These are phyloP conservation scores for Scolopax mira DNA, from an alignment of 2,113 vertebrate species.

Conservation along the genomic window DNA sequence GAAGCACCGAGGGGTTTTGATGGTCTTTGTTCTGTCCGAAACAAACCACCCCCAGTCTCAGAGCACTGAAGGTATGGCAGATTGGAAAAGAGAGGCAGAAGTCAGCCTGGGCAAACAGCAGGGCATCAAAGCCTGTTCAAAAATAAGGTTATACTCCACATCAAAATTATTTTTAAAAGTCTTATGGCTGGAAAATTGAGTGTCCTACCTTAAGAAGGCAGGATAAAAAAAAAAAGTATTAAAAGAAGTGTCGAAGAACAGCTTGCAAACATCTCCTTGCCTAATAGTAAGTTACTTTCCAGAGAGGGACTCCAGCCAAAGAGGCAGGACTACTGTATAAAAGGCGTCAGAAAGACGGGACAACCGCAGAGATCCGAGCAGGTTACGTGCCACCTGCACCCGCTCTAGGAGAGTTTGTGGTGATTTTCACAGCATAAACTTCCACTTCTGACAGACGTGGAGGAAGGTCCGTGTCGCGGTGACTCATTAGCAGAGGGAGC, in stretches of 20 bases:
- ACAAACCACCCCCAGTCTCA: background rate
- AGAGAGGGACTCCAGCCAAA: background rate
- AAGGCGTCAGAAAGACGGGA: background rate
- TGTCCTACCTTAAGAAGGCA: background rate
- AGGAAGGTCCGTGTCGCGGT: background rate
- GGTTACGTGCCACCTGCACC: background rate
- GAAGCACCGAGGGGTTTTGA: background rate
- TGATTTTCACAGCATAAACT: background rate
- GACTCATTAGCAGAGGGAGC: background rate
- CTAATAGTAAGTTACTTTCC: background rate
- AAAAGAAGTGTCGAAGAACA: background rate
- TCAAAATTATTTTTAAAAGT: background rate
- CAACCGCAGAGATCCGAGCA: background rate
- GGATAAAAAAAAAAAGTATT: background rate
- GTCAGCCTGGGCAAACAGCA: background rate
- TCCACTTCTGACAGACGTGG: background rate
- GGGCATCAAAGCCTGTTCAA: background rate
- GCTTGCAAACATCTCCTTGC: background rate
- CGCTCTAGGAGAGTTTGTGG: background rate
- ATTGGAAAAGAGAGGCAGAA: background rate
- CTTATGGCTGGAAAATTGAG: background rate
- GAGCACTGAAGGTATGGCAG: background rate
- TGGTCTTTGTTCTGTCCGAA: background rate
- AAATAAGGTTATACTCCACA: background rate
- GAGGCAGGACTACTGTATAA: background rate